phyloP scores from a whole-genome alignment of 2,888 invertebrate species.

The Luffia ferchaultella region DNA sequence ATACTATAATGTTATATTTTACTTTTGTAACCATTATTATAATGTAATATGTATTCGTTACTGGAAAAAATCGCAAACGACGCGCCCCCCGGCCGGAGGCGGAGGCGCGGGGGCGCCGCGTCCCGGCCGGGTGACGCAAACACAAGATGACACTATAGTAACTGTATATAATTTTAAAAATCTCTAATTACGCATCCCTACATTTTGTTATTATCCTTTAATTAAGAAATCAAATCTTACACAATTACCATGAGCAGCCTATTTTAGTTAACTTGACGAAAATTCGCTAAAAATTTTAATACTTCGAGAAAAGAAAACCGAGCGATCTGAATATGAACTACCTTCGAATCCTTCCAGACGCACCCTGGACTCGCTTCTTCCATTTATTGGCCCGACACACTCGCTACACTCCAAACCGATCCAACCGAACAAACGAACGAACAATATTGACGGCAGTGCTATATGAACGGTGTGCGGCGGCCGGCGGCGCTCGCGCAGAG shows the following conservation, averaged over 20 bases:
- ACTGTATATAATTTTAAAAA: slow-evolving; percentile 68
- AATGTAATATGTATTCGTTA: slow-evolving; percentile 66
- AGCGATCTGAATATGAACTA: slow-evolving; percentile 23
- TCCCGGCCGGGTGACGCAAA: slow-evolving; percentile 16
- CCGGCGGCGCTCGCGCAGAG: slow-evolving; percentile 1
- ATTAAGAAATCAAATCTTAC: slow-evolving; percentile 66
- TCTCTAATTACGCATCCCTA: slow-evolving; percentile 64
- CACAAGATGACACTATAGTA: slow-evolving; percentile 56
- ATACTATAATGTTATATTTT: slow-evolving; percentile 66
- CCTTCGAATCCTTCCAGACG: background rate
- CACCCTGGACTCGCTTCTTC: slow-evolving; percentile 15
- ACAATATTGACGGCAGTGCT: background rate
- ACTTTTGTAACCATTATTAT: slow-evolving; percentile 65
- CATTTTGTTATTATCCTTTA: slow-evolving; percentile 65
- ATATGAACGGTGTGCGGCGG: background rate
- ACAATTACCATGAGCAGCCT: slow-evolving; percentile 62
- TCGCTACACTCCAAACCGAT: slow-evolving; percentile 4
- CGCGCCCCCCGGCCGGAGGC: slow-evolving; percentile 34
- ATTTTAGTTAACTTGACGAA: slow-evolving; percentile 14
- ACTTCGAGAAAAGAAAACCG: slow-evolving; percentile 56
- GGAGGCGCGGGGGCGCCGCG: background rate
- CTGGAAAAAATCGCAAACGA: slow-evolving; percentile 47
- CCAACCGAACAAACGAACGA: background rate
- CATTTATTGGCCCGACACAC: slow-evolving; percentile 14
- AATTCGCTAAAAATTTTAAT: slow-evolving; percentile 56